Conservation (phyloP, 1,140 invertebrate species). For the Cephus cinctus region DNA sequence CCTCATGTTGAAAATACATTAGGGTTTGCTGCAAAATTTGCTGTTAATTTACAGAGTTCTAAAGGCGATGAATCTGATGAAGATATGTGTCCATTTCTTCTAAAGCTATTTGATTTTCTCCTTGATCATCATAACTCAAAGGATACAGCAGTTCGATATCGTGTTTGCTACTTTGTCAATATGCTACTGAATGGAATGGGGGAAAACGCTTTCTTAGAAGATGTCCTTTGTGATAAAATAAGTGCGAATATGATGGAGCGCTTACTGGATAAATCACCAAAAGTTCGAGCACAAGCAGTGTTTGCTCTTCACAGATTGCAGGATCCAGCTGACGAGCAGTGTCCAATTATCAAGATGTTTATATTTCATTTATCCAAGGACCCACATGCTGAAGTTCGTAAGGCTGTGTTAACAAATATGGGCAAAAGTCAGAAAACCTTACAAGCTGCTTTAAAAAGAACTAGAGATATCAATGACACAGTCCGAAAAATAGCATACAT, state of each 20-base stretch:
- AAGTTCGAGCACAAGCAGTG: conserved; percentile 76
- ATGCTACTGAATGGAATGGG: conserved; percentile 72
- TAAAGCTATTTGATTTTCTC: conserved; percentile 37
- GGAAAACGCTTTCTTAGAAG: conserved; percentile 74
- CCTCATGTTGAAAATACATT: conserved; percentile 55
- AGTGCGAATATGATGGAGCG: conserved; percentile 69
- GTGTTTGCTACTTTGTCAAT: conserved; percentile 75
- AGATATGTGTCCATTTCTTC: conserved; percentile 36
- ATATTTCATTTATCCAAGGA: conserved; percentile 76
- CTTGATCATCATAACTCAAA: conserved; percentile 57
- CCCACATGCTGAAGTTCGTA: conserved; percentile 64
- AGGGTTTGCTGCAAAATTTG: conserved; percentile 61
- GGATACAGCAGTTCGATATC: conserved; percentile 65
- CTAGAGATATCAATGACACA: conserved; percentile 71
- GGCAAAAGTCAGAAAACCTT: conserved; percentile 47
- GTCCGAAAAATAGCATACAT: conserved; percentile 74
- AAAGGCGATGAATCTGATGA: conserved; percentile 30
- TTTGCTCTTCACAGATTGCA: conserved; percentile 77
- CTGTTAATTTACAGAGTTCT: conserved; percentile 31
- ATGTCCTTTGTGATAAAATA: conserved; percentile 73
- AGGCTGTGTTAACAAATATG: conserved; percentile 44
- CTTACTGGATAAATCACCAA: conserved; percentile 69
- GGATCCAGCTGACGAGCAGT: conserved; percentile 72
- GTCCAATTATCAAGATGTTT: conserved; percentile 76
- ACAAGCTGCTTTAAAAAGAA: conserved; percentile 64